These are phyloP conservation scores for Miniopterus natalensis DNA, from an alignment of 2,113 vertebrate species.

Conservation along the genomic window DNA sequence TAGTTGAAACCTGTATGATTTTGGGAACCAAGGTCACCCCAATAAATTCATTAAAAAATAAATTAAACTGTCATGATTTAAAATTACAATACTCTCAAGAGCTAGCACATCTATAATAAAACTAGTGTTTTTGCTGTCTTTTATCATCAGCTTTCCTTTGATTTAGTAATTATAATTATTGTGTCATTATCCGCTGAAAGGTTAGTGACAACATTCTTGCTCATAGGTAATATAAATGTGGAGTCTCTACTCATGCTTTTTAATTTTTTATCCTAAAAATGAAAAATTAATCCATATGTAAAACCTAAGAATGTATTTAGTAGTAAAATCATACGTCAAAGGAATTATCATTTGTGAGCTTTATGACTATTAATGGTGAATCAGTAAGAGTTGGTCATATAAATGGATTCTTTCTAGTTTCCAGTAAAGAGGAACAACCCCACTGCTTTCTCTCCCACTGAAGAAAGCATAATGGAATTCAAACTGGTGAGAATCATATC, in stretches of 20 bases:
- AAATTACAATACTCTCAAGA: slow-evolving; percentile 33
- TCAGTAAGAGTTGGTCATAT: not conserved
- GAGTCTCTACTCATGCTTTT: not conserved
- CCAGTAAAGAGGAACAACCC: not conserved
- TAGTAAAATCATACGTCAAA: not conserved
- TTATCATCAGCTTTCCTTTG: slow-evolving; percentile 12
- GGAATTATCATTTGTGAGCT: slow-evolving; percentile 1
- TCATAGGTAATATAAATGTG: not conserved
- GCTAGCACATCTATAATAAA: not conserved
- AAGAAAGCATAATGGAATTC: not conserved
- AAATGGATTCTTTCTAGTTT: not conserved
- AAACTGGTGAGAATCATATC: not conserved
- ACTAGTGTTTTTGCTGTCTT: not conserved
- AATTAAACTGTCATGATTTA: not conserved
- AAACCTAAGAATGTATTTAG: slow-evolving; percentile 32
- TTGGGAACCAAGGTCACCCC: too few relatives aligned
- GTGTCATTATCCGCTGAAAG: slow-evolving; percentile 1
- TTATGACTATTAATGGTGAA: not conserved
- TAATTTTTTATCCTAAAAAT: slow-evolving; percentile 7
- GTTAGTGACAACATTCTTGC: not conserved
- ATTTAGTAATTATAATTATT: slow-evolving; percentile 40
- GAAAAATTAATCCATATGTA: not conserved
- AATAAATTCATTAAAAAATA: too few relatives aligned
- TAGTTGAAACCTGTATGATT: too few relatives aligned
- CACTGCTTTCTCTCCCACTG: not conserved